phyloP scores from a whole-genome alignment of 2,113 vertebrate species.

The Trachemys scripta region DNA sequence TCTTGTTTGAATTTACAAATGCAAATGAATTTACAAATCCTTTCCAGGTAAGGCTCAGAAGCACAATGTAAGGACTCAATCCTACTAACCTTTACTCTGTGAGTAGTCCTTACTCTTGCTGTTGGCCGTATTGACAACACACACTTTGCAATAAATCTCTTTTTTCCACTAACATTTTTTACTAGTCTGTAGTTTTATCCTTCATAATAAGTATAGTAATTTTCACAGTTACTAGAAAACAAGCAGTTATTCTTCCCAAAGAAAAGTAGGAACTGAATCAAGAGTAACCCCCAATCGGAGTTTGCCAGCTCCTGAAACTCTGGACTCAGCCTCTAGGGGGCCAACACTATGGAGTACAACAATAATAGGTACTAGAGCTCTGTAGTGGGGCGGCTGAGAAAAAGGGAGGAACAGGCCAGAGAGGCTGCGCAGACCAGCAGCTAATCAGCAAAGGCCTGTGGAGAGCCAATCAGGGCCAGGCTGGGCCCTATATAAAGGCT shows the following conservation, averaged over 20 bases:
- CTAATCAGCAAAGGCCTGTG: no score
- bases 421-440: no score
- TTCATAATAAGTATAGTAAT: neutral
- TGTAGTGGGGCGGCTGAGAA: no score
- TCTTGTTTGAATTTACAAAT: conserved; percentile 34
- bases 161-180: neutral
- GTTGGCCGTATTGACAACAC: neutral
- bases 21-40: conserved; percentile 11
- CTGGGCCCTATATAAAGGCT: no score
- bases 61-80: neutral
- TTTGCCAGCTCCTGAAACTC: neutral
- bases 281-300: neutral
- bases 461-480: no score
- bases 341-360: no score
- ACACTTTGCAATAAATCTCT: neutral
- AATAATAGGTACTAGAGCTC: no score
- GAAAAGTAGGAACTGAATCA: neutral
- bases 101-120: neutral
- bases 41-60: neutral
- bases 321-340: neutral
- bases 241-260: neutral
- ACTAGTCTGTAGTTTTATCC: neutral
- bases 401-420: no score
- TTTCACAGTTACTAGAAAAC: neutral
- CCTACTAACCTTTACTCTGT: neutral